Evolutionary conservation across 2,888 invertebrate genomes (phyloP).

Genomic region (Cecidostiba fungosa): DNA sequence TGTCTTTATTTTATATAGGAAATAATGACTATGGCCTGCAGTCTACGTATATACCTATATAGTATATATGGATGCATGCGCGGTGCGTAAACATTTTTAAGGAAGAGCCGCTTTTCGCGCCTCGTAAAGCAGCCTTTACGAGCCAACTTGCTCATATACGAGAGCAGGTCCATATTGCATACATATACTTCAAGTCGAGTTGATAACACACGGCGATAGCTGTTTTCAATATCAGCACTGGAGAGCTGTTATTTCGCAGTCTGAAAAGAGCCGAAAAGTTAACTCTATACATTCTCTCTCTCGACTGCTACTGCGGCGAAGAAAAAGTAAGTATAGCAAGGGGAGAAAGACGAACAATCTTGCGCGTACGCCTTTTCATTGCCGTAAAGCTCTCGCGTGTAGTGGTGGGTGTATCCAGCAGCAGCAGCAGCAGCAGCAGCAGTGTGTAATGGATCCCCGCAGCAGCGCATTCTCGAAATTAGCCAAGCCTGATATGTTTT

Average conservation of each 20-base stretch:
- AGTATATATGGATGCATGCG: neutral
- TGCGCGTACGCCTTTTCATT: slow-evolving; percentile 26
- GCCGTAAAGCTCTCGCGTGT: neutral
- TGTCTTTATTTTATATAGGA: neutral
- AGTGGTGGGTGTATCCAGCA: neutral
- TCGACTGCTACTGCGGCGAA: neutral
- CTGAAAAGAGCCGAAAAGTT: too few relatives aligned
- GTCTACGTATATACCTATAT: neutral
- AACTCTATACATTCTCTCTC: neutral
- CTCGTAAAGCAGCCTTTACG: neutral
- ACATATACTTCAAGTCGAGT: too few relatives aligned
- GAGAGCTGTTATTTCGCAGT: too few relatives aligned
- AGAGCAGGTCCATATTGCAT: too few relatives aligned
- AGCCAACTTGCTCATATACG: neutral
- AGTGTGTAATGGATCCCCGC: slow-evolving; percentile 44
- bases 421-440: neutral
- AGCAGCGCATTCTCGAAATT: slow-evolving; percentile 44
- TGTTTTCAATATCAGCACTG: too few relatives aligned
- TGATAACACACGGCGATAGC: too few relatives aligned
- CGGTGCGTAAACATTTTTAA: slow-evolving; percentile 8
- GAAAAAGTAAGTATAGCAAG: neutral
- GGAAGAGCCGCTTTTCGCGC: neutral
- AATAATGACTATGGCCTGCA: neutral
- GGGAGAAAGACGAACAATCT: neutral
- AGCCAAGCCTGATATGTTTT: slow-evolving; percentile 18